phyloP scores from a whole-genome alignment of 2,888 invertebrate genomes.

The Agapetus fuscipes region DNA sequence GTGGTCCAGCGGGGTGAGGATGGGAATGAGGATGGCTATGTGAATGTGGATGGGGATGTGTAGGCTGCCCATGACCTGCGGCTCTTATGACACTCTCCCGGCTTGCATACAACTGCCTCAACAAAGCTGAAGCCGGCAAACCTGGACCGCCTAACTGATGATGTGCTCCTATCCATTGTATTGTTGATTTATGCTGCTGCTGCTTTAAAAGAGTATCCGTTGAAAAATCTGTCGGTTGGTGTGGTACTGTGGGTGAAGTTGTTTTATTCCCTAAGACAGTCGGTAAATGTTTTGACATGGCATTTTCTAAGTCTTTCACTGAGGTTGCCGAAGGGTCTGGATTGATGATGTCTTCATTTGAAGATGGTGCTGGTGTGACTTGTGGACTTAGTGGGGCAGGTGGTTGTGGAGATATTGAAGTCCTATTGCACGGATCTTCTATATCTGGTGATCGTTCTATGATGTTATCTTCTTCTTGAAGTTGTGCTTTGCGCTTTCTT shows the following conservation, averaged over 20 bases:
- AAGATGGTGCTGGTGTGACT: conserved; percentile 31
- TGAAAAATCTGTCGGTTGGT: conserved; percentile 79
- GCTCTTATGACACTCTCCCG: conserved; percentile 92
- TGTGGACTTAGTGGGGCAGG: conserved; percentile 35
- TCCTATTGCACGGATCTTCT: conserved; percentile 29
- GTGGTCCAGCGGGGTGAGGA: conserved; percentile 52
- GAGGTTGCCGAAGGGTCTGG: conserved; percentile 45
- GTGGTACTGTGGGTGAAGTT: conserved; percentile 36
- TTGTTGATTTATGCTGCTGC: conserved; percentile 66
- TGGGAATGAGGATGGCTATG: conserved; percentile 16
- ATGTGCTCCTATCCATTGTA: conserved; percentile 90
- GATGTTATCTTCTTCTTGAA: conserved; percentile 35
- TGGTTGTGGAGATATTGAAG: conserved; percentile 32
- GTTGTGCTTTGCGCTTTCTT: conserved; percentile 45
- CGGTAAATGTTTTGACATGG: conserved; percentile 92
- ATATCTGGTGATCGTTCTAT: conserved; percentile 37
- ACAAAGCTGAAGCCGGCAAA: conserved; percentile 73
- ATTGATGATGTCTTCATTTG: conserved; percentile 31
- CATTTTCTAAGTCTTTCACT: conserved; percentile 89
- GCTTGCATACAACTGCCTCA: conserved; percentile 86
- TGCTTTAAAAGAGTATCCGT: conserved; percentile 77
- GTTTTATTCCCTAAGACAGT: conserved; percentile 45
- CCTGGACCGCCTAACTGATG: conserved; percentile 40
- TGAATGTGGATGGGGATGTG: conserved; percentile 21
- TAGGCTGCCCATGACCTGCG: conserved; percentile 48